A percentile compares a stretch with the other conserved stretches of the same genome.
Conservation (phyloP, 2,113 vertebrate genomes). For the Panurus biarmicus region DNA sequence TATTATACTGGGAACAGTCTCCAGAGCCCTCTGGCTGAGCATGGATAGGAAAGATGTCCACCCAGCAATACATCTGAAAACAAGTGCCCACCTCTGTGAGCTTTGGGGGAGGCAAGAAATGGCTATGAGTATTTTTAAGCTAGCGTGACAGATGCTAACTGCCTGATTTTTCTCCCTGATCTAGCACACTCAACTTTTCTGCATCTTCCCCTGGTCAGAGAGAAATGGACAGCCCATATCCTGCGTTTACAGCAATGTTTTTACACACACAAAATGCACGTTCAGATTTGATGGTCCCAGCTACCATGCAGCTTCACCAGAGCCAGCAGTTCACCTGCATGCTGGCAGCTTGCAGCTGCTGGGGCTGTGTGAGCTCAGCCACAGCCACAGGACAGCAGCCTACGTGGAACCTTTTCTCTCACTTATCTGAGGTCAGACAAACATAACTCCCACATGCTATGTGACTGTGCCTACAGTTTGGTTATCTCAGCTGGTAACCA, state of each 20-base stretch:
- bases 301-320: background rate
- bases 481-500: background rate
- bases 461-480: background rate
- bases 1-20: background rate
- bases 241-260: background rate
- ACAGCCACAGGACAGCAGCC: background rate
- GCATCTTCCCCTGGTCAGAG: background rate
- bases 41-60: background rate
- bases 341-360: background rate
- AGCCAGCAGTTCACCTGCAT: background rate
- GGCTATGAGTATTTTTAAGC: background rate
- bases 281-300: background rate
- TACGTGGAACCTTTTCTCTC: background rate
- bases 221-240: background rate
- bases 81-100: background rate
- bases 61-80: background rate
- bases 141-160: background rate
- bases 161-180: background rate
- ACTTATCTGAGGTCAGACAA: background rate
- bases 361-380: background rate
- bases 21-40: background rate
- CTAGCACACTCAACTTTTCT: background rate
- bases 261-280: background rate
- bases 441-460: background rate
- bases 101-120: background rate